Base-by-base conservation (phyloP, 2,888 invertebrate genomes). In the Coleophora flavipennella region DNA sequence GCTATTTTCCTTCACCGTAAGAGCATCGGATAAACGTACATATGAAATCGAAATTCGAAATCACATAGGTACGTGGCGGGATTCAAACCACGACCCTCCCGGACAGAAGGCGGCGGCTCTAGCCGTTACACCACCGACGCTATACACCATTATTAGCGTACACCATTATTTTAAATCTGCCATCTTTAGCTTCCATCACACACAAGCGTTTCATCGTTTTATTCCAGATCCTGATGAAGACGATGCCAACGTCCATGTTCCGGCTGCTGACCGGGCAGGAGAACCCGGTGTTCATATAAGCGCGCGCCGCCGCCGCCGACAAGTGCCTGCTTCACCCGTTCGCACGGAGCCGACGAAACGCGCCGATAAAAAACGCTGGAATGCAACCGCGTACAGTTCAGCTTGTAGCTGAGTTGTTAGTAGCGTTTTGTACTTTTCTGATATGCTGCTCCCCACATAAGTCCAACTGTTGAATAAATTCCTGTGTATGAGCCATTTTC, bases 181-280 rank as follows among this genome's bases (percentile, higher is more conserved):
- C 9, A 29, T 29, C 29, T 11, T 6, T 29, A 11, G 29, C 6
- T 20, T 3, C 20, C 6, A 20, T 20, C 3, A 20, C 20, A 4
- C 20, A 20, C 6, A 6, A 3, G 20, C 6, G 6, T 20, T 20
- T 20, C 6, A 20, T 20, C 6, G 6, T 11, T 11, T 20, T 20
- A 20, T 11, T 11, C 10, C 88, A 98, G 97, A 99, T 99, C 62
- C 89, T 98, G 62, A 99, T 99, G 99, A 99, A 99, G 87, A 99
- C 99, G 45, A 99, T 99, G 99, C 99, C 99, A 60, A 99, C 99
- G 53, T 99, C 99, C 52, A 99, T 99, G 97, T 99, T 98, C 88
- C 91, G 99, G 65, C 89, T 99, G 71, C 88, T 99, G 67, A 99
- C 99, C 57, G 99, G 99, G 45, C 99, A 99, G 86, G 99, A 99